Evolutionary conservation across 2,888 invertebrate genomes (phyloP).

Genomic region (Notodonta dromedarius): DNA sequence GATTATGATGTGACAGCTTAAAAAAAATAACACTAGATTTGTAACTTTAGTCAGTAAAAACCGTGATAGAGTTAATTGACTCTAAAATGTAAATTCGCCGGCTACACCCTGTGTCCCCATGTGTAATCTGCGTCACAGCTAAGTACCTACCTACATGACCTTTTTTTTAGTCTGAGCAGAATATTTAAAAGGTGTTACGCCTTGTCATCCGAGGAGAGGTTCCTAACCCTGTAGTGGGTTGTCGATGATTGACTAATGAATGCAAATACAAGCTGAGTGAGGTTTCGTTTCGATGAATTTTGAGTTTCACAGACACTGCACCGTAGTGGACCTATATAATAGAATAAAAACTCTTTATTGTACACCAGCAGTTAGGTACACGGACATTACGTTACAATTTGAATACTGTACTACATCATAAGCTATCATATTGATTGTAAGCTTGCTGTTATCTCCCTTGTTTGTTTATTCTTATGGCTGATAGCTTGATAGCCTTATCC

Average conservation of each 20-base stretch:
- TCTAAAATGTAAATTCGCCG: too few relatives aligned
- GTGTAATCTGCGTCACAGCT: too few relatives aligned
- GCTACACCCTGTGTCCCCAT: too few relatives aligned
- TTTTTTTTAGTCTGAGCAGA: not conserved
- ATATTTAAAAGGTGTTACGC: not conserved
- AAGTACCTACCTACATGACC: too few relatives aligned
- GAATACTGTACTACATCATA: too few relatives aligned
- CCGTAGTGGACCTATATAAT: not conserved
- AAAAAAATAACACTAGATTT: not conserved
- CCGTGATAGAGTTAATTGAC: too few relatives aligned
- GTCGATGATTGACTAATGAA: conserved; percentile 1
- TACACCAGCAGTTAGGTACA: too few relatives aligned
- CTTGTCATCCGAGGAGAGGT: not conserved
- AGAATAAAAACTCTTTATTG: not conserved
- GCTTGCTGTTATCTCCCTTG: not conserved
- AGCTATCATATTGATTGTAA: too few relatives aligned
- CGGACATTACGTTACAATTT: too few relatives aligned
- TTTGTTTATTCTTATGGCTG: too few relatives aligned
- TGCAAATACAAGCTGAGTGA: not conserved
- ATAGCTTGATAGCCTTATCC: too few relatives aligned
- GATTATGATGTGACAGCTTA: not conserved
- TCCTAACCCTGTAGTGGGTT: not conserved
- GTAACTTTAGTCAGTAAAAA: too few relatives aligned
- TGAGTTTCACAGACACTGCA: not conserved
- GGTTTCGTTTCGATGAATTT: not conserved